Conservation (phyloP, 2,888 invertebrate species). For the Microctonus aethiopoides region DNA sequence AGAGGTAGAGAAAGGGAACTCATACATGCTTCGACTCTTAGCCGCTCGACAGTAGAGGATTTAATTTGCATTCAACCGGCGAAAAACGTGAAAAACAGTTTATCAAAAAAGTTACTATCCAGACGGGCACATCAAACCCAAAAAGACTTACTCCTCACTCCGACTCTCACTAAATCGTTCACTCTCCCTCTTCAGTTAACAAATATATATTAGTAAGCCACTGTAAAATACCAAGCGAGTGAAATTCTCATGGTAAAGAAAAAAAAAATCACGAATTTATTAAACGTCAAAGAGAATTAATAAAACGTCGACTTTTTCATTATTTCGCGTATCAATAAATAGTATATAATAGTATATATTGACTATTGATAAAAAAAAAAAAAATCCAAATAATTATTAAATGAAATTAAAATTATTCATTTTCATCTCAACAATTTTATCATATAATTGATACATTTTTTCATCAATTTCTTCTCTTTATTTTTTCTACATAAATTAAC, state of each 20-base stretch:
- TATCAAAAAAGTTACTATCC: conserved; percentile 63
- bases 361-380: background rate
- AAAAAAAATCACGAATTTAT: background rate
- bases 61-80: conserved; percentile 63
- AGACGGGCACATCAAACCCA: conserved; percentile 39
- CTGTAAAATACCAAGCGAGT: background rate
- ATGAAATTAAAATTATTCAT: background rate
- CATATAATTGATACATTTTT: background rate
- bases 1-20: background rate
- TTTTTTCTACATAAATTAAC: conserved; percentile 40
- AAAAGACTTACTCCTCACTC: background rate
- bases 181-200: background rate
- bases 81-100: conserved; percentile 63
- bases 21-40: conserved; percentile 31
- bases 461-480: background rate
- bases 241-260: background rate
- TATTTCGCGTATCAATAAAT: background rate
- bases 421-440: background rate
- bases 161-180: background rate
- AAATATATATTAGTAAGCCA: background rate
- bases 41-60: conserved; percentile 48
- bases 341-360: background rate
- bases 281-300: background rate
- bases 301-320: background rate
- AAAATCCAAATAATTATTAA: background rate